phyloP scores from a whole-genome alignment of 35 echinoderm and acorn worm species.

The Holothuria glaberrima region DNA sequence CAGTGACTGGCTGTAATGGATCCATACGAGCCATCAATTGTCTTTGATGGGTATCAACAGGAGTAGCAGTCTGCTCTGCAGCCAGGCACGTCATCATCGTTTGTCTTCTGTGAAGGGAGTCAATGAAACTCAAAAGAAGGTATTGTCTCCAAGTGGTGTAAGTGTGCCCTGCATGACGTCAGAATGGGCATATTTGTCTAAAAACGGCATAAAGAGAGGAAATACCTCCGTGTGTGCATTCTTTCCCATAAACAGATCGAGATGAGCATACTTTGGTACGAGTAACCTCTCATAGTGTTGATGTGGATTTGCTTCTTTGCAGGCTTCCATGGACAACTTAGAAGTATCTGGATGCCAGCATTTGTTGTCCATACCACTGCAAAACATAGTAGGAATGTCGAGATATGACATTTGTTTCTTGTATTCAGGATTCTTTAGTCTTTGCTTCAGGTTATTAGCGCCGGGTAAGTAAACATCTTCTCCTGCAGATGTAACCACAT shows the following conservation, averaged over 20 bases:
- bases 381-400: slow-evolving; percentile 76
- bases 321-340: slow-evolving; percentile 54
- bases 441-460: not conserved
- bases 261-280: slow-evolving; percentile 64
- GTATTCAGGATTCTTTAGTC: slow-evolving; percentile 28
- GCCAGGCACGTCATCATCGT: not conserved
- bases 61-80: not conserved
- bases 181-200: slow-evolving; percentile 66
- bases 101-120: not conserved
- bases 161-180: not conserved
- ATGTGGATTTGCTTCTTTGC: slow-evolving; percentile 65
- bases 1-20: not conserved
- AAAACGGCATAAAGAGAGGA: slow-evolving; percentile 69
- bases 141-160: slow-evolving; percentile 14
- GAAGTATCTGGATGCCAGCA: slow-evolving; percentile 68
- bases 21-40: not conserved
- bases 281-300: slow-evolving; percentile 67
- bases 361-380: slow-evolving; percentile 67
- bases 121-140: slow-evolving; percentile 20
- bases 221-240: slow-evolving; percentile 67
- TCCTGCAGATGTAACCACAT: slow-evolving; percentile 57
- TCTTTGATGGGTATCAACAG: not conserved
- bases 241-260: slow-evolving; percentile 74
- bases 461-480: slow-evolving; percentile 67
- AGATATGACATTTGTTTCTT: slow-evolving; percentile 61